Evolutionary conservation across 1,140 invertebrate species (phyloP).

Genomic region (Drosophila bocki): DNA sequence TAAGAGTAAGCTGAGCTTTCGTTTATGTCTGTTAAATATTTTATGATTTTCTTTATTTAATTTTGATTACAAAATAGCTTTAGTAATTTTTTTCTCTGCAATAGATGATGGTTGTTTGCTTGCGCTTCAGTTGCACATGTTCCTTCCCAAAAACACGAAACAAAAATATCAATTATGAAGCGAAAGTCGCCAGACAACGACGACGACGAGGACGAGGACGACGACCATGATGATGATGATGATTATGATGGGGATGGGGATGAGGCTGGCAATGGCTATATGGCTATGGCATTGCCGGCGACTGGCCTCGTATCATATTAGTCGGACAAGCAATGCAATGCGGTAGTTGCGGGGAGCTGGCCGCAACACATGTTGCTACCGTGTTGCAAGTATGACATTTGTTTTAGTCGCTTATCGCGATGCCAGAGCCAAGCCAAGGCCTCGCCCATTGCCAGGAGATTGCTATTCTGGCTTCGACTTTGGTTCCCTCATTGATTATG

Average conservation of each 20-base stretch:
- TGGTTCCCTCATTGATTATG: constrained; percentile 63
- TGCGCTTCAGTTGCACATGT: constrained; percentile 52
- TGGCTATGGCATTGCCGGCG: constrained; percentile 5
- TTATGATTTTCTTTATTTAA: not conserved
- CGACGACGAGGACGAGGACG: constrained; percentile 30
- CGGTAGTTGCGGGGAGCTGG: constrained; percentile 51
- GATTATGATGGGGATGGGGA: constrained; percentile 5
- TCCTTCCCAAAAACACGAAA: constrained; percentile 56
- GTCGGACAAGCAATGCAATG: constrained; percentile 71
- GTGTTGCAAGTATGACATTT: constrained; percentile 79
- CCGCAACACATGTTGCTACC: constrained; percentile 75
- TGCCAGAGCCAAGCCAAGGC: constrained; percentile 50
- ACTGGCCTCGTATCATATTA: constrained; percentile 77
- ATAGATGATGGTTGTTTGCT: constrained; percentile 45
- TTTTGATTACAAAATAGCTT: not conserved
- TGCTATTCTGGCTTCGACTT: constrained; percentile 24
- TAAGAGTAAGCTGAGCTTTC: no score
- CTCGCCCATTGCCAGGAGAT: constrained; percentile 34
- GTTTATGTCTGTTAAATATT: no score
- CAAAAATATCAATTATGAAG: constrained; percentile 83
- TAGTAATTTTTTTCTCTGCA: not conserved
- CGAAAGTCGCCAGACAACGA: constrained; percentile 68
- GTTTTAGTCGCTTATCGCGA: constrained; percentile 79
- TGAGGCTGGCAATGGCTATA: constrained; percentile 43
- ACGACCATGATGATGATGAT: not conserved